These are phyloP conservation scores for Brenthis hecate DNA, from an alignment of 2,888 invertebrate genomes.

Conservation along the genomic window DNA sequence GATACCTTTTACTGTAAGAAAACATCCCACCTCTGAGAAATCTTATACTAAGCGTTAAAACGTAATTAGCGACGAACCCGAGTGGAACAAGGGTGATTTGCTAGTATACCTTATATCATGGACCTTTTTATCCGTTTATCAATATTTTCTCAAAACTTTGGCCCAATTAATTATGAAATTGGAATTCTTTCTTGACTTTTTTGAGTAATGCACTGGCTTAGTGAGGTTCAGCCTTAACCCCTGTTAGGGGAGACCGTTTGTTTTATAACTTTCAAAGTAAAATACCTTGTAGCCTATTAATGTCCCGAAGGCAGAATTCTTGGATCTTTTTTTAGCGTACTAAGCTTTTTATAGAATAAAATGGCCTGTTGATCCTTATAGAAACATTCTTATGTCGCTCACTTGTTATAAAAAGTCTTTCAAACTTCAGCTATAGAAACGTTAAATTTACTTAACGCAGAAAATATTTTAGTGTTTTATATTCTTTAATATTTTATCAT, in stretches of 20 bases:
- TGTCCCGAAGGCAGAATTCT: constrained; percentile 27
- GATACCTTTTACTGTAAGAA: no score
- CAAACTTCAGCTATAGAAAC: constrained; percentile 8
- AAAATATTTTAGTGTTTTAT: neutral
- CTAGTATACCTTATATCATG: neutral
- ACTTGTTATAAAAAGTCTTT: constrained; percentile 16
- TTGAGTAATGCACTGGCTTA: constrained; percentile 42
- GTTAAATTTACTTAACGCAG: constrained; percentile 16
- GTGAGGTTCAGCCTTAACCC: constrained; percentile 40
- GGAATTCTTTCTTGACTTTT: constrained; percentile 47
- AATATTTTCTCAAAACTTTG: constrained; percentile 51
- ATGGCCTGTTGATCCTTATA: constrained; percentile 23
- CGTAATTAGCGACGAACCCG: no score
- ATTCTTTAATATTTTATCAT: neutral
- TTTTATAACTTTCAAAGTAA: constrained; percentile 42
- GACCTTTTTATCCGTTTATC: constrained; percentile 28
- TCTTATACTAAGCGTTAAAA: no score
- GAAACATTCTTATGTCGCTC: constrained; percentile 19
- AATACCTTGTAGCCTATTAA: constrained; percentile 42
- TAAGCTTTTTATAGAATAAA: constrained; percentile 25
- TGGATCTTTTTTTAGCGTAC: constrained; percentile 29
- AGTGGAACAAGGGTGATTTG: no score
- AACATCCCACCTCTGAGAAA: no score
- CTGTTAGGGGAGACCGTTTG: constrained; percentile 37
- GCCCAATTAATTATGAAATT: constrained; percentile 53